These are phyloP conservation scores for Drosophila busckii DNA, from an alignment of 1,140 invertebrate genomes.

Conservation along the genomic window DNA sequence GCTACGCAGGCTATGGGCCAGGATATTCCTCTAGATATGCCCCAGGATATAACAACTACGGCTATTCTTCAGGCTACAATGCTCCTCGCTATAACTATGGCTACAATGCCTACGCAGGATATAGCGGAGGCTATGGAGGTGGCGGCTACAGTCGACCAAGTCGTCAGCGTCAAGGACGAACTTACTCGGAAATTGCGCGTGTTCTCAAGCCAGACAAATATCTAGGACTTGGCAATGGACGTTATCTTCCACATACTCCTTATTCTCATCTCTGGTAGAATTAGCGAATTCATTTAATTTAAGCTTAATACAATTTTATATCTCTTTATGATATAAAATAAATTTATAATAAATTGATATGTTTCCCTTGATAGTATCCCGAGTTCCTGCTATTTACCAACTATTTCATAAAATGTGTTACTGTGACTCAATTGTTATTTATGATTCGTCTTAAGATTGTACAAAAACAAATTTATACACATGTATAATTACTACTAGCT, in stretches of 20 bases:
- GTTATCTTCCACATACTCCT: slow-evolving; percentile 30
- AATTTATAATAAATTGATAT: too few relatives aligned
- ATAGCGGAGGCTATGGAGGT: not conserved
- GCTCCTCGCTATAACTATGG: slow-evolving; percentile 1
- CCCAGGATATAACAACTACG: slow-evolving; percentile 6
- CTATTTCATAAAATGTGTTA: not conserved
- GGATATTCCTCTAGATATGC: not conserved
- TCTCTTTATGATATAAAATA: too few relatives aligned
- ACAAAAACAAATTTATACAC: not conserved
- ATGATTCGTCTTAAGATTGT: not conserved
- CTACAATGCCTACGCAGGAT: not conserved
- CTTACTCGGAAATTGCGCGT: slow-evolving; percentile 39
- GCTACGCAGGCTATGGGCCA: slow-evolving; percentile 24
- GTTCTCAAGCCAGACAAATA: slow-evolving; percentile 43
- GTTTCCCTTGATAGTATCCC: too few relatives aligned
- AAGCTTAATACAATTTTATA: too few relatives aligned
- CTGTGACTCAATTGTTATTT: not conserved
- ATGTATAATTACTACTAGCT: slow-evolving; percentile 13
- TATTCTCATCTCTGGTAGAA: slow-evolving; percentile 38
- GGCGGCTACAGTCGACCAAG: not conserved
- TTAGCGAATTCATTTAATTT: not conserved
- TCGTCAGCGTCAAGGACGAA: slow-evolving; percentile 51
- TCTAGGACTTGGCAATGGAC: slow-evolving; percentile 40
- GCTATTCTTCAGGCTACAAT: slow-evolving; percentile 8
- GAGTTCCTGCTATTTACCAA: too few relatives aligned